Conservation (phyloP, 2,113 vertebrate genomes). For the Xiphias gladius region DNA sequence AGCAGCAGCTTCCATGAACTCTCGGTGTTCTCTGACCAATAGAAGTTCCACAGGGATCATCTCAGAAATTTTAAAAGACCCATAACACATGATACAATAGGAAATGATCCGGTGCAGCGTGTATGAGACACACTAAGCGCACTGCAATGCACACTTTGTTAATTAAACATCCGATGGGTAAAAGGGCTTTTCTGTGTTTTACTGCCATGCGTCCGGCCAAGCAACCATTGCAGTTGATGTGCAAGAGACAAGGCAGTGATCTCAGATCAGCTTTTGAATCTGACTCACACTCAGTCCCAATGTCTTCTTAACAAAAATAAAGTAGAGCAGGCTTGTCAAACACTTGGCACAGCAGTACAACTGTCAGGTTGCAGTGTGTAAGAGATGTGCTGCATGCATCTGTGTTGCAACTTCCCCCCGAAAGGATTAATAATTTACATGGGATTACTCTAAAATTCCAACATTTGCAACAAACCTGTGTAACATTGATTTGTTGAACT, state of each 20-base stretch:
- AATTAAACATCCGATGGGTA: conserved; percentile 60
- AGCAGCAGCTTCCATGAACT: conserved; percentile 68
- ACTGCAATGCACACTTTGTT: conserved; percentile 28
- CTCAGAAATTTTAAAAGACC: conserved; percentile 52
- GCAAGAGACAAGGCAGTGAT: conserved; percentile 44
- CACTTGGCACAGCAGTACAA: conserved; percentile 74
- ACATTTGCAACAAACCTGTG: conserved; percentile 77
- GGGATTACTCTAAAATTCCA: conserved; percentile 74
- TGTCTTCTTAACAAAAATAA: conserved; percentile 74
- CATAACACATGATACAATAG: conserved; percentile 31
- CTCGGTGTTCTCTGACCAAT: conserved; percentile 65
- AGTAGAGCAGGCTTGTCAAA: conserved; percentile 78
- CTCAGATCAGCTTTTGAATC: conserved; percentile 70
- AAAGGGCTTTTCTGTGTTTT: conserved; percentile 35
- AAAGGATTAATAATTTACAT: conserved; percentile 82
- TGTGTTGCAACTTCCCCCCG: conserved; percentile 62
- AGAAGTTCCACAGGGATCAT: conserved; percentile 69
- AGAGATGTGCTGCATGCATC: conserved; percentile 61
- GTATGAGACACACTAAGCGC: conserved; percentile 10
- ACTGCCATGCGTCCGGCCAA: conserved; percentile 60
- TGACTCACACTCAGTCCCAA: conserved; percentile 56
- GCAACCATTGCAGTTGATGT: conserved; percentile 49
- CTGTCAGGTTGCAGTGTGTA: conserved; percentile 74
- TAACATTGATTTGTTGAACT: conserved; percentile 80
- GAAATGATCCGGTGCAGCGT: conserved; percentile 51